Evolutionary conservation across 2,113 vertebrate genomes (phyloP).

Genomic region (Plecotus auritus): DNA sequence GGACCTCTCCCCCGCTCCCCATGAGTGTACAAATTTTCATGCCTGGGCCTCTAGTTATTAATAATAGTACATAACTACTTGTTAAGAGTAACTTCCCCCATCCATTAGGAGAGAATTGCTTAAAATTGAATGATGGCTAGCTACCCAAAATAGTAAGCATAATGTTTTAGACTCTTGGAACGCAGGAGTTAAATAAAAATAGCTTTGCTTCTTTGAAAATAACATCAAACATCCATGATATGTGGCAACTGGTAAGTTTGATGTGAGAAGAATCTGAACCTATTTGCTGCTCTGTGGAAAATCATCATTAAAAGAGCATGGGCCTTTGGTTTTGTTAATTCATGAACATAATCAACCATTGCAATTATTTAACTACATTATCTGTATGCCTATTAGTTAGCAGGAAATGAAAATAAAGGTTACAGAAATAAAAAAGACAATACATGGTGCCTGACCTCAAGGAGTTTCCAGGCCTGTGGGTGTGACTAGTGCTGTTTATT

Average conservation of each 20-base stretch:
- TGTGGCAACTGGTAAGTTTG: neutral
- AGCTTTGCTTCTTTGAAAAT: neutral
- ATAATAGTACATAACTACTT: neutral
- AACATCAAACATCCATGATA: neutral
- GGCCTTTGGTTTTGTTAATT: conserved; percentile 27
- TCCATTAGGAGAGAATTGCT: neutral
- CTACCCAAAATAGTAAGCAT: neutral
- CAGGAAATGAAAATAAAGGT: neutral
- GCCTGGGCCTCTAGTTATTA: neutral
- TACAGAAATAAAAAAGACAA: neutral
- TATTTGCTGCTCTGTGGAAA: conserved; percentile 4
- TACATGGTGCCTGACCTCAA: neutral
- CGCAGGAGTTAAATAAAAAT: neutral
- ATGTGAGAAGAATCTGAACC: neutral
- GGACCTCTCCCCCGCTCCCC: no score
- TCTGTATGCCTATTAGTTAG: neutral
- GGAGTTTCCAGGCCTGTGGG: neutral
- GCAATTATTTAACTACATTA: neutral
- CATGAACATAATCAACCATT: neutral
- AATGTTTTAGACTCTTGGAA: neutral
- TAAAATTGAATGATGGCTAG: neutral
- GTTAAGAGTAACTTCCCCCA: neutral
- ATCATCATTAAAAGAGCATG: neutral
- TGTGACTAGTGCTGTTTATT: neutral
- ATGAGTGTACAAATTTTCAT: no score